Base-by-base conservation (phyloP, 1,140 invertebrate genomes). In the Papilio xuthus region DNA sequence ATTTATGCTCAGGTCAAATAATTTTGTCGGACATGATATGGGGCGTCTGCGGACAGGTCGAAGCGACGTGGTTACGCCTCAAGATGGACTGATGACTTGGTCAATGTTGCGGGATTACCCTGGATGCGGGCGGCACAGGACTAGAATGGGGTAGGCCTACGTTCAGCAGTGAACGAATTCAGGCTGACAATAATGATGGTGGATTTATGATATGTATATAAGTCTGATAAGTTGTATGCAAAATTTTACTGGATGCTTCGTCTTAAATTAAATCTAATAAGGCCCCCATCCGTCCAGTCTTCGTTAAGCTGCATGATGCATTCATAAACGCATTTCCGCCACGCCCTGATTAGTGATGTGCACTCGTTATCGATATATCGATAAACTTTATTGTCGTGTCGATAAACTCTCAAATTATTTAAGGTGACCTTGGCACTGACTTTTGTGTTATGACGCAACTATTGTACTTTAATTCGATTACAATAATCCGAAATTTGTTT, bases 321-420 rank as follows among this genome's bases (percentile, higher is more conserved):
- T 82, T 84, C 82, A 82, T 85, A 85, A 82, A 84, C 78, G 84
- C 85, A 80, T 85, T 87, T 88, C 87, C 86, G 88, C 73, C 79
- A 80, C 82, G 75, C 87, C 84, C 82, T 73, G 74, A 9, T 20
- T 80, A 84, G 77, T 85, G 83, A 81, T 37, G 85, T 79, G 80
- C 53, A 32, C 53, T 53, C 20, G 20, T 73, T 70, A 37, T 69
- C 32, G 69, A 76, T 63, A 60, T 76, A 79, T 80, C 82, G 78
- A 82, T 53, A 80, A 53, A 53, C 4, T 53, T 28, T 78, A 74
- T 78, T 60, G 73, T 53, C 44, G 70, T 80, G 56, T 63, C 79
- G 79, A 74, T 60, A 60, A 60, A 60, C 56, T 60, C 56, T 26
- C 2, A 18, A 60, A 60, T 26, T 72, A 60, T 67, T 47, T 41